Base-by-base conservation (phyloP, 2,797 vertebrate genomes). In the Arnoldichthys spilopterus region DNA sequence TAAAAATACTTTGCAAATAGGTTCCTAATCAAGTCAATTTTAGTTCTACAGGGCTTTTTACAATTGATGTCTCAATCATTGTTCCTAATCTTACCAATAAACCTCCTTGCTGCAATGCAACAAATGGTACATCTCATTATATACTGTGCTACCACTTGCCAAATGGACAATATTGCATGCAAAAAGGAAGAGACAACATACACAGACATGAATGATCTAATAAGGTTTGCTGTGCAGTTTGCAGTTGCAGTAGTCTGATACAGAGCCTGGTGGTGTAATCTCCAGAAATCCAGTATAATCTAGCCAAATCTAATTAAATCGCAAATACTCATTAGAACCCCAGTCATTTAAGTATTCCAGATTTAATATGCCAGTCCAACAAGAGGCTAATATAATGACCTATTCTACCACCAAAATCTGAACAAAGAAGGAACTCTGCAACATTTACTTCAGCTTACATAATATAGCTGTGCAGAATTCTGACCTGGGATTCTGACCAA, bases 241-340 rank as follows among this genome's bases (percentile, higher is more conserved):
- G 51, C 74, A 58, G 53, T 76, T 56, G 63, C 88, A 87, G 84
- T 84, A 82, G 84, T 56, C 86, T 81, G 76, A 76, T 72, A 80
- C 53, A 84, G 49, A 85, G 76, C 82, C 58, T 76, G 72, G 73
- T 81, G 34, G 37, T 80, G 47, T 88, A 87, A 91, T 87, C 88
- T 79, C 24, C 16, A 70, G 53, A 90, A 90, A 91, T 87, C 81
- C 89, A 81, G 80, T 72, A 53, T 88, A 89, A 91, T 90, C 86
- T 45, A 61, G 30, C 79, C 1, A 79, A 51, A 83, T 77, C 76
- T 86, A 88, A 90, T 91, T 84, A 85, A 85, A 84, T 70, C 80
- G 77, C 45, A 47, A 16, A 84, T 66, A 85, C 79, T 87, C 30
- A 80, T 79, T 76, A 73, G 74, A 51, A 62, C 32, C 63, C 32